Base-by-base conservation (phyloP, 2,888 invertebrate species). In the Eupithecia abbreviata region DNA sequence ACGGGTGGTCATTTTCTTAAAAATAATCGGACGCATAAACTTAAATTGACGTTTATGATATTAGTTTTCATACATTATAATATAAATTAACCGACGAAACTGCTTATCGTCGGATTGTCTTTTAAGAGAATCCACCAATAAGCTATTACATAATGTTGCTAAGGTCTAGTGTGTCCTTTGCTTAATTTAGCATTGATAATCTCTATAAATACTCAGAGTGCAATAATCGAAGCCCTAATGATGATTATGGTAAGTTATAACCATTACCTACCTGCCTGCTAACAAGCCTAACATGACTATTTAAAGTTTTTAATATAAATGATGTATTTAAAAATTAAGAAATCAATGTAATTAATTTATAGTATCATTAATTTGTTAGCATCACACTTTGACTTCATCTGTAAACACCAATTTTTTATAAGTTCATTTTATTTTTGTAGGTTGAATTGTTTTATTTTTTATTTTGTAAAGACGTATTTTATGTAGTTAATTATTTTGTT, bases 391-490 rank as follows among this genome's bases (percentile, higher is more conserved):
- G n/a, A 68, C 15, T 45, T 68, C 12, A 13, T n/a, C 45, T 68
- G 68, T 67, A n/a, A 43, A 67, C 67, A n/a, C n/a, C 43, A n/a
- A 3, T 68, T 47, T 69, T 69, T 69, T 69, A 10, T 45, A 66
- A 0, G 6, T 15, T 2, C 0, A 7, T 66, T 41, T 42, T 45
- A 42, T 43, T 47, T 68, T 47, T 69, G 18, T 69, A 47, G 69
- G 47, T 18, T 5, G n/a, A 9, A 30, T 30, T 30, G 30, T 30
- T 45, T 69, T n/a, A 10, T 45, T 18, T 47, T 69, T 68, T 51
- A 72, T 72, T 72, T 75, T 73, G 65, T 70, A 51, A 30, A 49
- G 43, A 69, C 41, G 67, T 71, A 45, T 51, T 45, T 30, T 30
- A 62, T 62, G 18, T 58, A 67, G n/a, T 45, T 68, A 45, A 47